Percentiles rank a stretch among this genome's conserved stretches.
These are phyloP conservation scores for Theropithecus gelada DNA, from an alignment of 2,113 vertebrate genomes.

Conservation along the genomic window DNA sequence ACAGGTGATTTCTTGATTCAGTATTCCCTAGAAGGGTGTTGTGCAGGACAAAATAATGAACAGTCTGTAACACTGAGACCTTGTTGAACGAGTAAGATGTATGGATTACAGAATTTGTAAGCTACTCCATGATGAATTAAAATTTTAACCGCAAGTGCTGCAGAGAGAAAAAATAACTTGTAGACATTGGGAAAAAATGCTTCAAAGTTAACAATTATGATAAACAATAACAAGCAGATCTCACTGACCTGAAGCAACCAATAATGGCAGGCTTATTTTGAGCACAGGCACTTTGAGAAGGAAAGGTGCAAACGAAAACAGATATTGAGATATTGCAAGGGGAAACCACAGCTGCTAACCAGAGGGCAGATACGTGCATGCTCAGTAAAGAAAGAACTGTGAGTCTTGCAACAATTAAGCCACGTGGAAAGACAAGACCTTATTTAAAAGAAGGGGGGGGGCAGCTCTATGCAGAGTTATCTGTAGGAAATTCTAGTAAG, in stretches of 20 bases:
- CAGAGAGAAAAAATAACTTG: not conserved
- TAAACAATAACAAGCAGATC: conserved; percentile 24
- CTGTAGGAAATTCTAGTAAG: conserved; percentile 34
- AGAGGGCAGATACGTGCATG: not conserved
- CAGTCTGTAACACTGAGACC: not conserved
- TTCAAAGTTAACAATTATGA: conserved; percentile 33
- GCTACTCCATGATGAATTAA: conserved; percentile 21
- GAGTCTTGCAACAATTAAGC: conserved; percentile 44
- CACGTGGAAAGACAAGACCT: conserved; percentile 21
- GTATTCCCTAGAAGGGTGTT: conserved; percentile 28
- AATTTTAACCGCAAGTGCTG: not conserved
- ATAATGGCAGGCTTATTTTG: not conserved
- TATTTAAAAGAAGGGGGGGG: not conserved
- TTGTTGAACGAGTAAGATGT: not conserved
- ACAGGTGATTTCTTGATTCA: conserved; percentile 61
- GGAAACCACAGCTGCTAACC: conserved; percentile 58
- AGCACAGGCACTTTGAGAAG: conserved; percentile 2
- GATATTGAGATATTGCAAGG: conserved; percentile 42
- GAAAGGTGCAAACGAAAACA: conserved; percentile 54
- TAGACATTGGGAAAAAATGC: not conserved
- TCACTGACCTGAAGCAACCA: conserved; percentile 31
- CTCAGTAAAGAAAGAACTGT: conserved; percentile 21
- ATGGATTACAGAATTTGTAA: conserved; percentile 5
- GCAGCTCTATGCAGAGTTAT: not conserved
- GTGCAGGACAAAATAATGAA: not conserved